These are phyloP conservation scores for Spongilla lacustris DNA, from an alignment of 37 sponge, comb jelly and placozoan genomes.

Conservation along the genomic window DNA sequence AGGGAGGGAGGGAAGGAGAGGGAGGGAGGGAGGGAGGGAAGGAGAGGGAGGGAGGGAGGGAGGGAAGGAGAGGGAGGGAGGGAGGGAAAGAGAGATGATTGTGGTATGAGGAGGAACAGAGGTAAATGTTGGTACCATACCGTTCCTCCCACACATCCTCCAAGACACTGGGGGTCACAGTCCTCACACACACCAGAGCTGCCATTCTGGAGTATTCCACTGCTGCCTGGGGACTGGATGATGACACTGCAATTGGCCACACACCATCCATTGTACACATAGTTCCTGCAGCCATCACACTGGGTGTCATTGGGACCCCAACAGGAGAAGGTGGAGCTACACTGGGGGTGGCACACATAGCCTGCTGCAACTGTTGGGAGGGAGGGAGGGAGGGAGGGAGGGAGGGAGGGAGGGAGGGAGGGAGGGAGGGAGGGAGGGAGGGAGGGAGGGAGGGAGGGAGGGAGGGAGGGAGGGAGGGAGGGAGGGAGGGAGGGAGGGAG, in stretches of 20 bases:
- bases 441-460: not conserved
- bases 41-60: not conserved
- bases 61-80: not conserved
- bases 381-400: not conserved
- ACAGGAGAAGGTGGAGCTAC: not conserved
- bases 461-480: not conserved
- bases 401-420: not conserved
- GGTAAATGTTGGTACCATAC: not conserved
- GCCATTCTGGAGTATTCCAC: slow-evolving; percentile 15
- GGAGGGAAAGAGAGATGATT: no score
- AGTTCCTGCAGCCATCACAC: not conserved
- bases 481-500: not conserved
- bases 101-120: not conserved
- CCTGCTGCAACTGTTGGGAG: not conserved
- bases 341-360: not conserved
- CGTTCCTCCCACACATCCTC: slow-evolving; percentile 24
- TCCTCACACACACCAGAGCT: slow-evolving; percentile 34
- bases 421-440: not conserved
- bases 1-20: not conserved
- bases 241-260: not conserved
- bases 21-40: not conserved
- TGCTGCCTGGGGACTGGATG: not conserved
- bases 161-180: slow-evolving; percentile 59
- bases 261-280: not conserved
- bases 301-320: not conserved